Percentiles rank a stretch among this genome's conserved stretches.
phyloP scores from a whole-genome alignment of 1,140 invertebrate species.

The Tetraneura akinire region DNA sequence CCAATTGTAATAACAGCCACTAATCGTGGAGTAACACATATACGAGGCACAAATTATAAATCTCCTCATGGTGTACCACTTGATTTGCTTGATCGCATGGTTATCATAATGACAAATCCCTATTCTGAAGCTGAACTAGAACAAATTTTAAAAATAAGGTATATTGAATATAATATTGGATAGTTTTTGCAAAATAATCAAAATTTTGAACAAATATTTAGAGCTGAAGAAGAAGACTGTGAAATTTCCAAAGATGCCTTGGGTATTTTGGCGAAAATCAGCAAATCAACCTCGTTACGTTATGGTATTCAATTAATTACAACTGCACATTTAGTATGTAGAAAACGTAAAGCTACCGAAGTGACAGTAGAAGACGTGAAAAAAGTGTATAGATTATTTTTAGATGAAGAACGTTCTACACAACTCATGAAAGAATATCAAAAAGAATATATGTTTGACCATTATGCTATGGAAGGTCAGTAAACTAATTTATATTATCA shows the following conservation, averaged over 20 bases:
- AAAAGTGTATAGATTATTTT: slow-evolving; percentile 90
- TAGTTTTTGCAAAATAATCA: neutral
- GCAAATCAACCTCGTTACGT: slow-evolving; percentile 87
- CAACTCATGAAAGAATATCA: slow-evolving; percentile 95
- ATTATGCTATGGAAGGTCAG: slow-evolving; percentile 36
- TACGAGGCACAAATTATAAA: slow-evolving; percentile 87
- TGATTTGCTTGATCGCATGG: slow-evolving; percentile 92
- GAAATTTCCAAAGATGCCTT: slow-evolving; percentile 91
- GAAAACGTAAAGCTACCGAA: slow-evolving; percentile 79
- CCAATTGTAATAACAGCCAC: slow-evolving; percentile 98
- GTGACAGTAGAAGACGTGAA: slow-evolving; percentile 89
- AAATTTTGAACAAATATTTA: slow-evolving; percentile 53
- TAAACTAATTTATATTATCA: no score
- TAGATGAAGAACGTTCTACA: slow-evolving; percentile 89
- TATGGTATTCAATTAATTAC: slow-evolving; percentile 99
- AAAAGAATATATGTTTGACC: slow-evolving; percentile 90
- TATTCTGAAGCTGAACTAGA: slow-evolving; percentile 88
- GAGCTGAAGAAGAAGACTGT: slow-evolving; percentile 96
- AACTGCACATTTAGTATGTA: slow-evolving; percentile 86
- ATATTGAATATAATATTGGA: neutral
- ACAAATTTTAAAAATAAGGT: slow-evolving; percentile 90
- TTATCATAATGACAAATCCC: slow-evolving; percentile 89
- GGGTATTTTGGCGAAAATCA: slow-evolving; percentile 87
- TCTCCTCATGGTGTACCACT: slow-evolving; percentile 96
- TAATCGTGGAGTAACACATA: slow-evolving; percentile 95